These are phyloP conservation scores for Euura saliciscinereae DNA, from an alignment of 1,140 invertebrate species.

Conservation along the genomic window DNA sequence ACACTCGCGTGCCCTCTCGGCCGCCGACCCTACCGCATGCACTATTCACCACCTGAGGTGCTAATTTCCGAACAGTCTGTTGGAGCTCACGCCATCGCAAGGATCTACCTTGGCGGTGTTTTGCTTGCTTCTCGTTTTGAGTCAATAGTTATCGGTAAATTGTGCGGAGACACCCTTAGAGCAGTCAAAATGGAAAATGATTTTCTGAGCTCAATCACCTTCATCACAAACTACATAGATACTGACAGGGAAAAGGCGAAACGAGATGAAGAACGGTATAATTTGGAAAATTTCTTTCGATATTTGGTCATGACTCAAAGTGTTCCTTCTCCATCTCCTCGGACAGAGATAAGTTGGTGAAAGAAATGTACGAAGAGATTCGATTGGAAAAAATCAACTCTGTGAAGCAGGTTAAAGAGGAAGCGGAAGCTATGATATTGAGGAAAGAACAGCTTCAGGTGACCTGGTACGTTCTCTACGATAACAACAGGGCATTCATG, in stretches of 20 bases:
- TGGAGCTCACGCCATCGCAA: background rate
- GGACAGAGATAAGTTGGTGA: slow-evolving; percentile 28
- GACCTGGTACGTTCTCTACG: slow-evolving; percentile 22
- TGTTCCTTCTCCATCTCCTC: background rate
- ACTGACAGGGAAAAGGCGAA: slow-evolving; percentile 30
- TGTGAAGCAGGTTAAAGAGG: slow-evolving; percentile 26
- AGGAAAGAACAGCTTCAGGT: slow-evolving; percentile 37
- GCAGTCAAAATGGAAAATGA: slow-evolving; percentile 17
- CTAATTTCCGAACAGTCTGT: background rate
- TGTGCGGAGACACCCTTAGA: too few species aligned
- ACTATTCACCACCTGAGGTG: background rate
- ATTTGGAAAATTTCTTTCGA: too few species aligned
- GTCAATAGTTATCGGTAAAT: too few species aligned
- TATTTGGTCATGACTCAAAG: too few species aligned
- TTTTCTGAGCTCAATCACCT: slow-evolving; percentile 34
- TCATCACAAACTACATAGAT: slow-evolving; percentile 40
- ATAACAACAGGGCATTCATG: slow-evolving; percentile 29
- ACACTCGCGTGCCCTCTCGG: background rate
- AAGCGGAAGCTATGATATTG: slow-evolving; percentile 27
- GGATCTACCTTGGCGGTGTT: background rate
- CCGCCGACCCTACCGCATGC: background rate
- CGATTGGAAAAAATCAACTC: slow-evolving; percentile 35
- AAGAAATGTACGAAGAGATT: slow-evolving; percentile 47
- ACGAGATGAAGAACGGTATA: slow-evolving; percentile 35
- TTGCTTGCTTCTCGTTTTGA: too few species aligned